Evolutionary conservation across 1,140 invertebrate genomes (phyloP), one percentile per base, ranked within the genome.

Genomic region (Magallana angulata): DNA sequence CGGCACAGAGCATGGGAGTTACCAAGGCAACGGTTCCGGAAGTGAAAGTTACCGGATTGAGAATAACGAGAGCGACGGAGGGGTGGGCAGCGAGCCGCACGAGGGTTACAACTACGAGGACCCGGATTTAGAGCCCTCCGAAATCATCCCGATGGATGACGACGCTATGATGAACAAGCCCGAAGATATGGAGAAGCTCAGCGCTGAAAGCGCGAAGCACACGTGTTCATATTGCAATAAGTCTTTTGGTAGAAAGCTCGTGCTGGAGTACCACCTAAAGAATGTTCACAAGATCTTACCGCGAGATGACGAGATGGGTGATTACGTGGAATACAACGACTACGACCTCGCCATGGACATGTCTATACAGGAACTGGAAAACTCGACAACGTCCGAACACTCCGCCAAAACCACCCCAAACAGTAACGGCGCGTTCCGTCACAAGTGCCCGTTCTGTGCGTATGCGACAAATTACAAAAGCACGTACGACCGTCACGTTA

Each of bases 381-480:
- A 87, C 81, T 64, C 80, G 18, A 84, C 48, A n/a, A 64, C 88
- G 60, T 24, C 71, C 56, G 76, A 18, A 11, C 16, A 58, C 57
- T 14, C 60, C 5, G n/a, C 48, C 1, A 83, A 83, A 76, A 62
- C 84, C 5, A 7, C 16, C 8, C 8, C 18, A 58, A 84, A 36
- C 82, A 83, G 7, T 60, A 86, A 56, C 48, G 60, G 36, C 59
- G 6, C 57, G 18, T 71, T 88, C 57, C 86, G 87, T 24, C 87
- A 90, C 76, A 89, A 90, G 57, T 90, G 90, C 85, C 88, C 86
- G 71, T 86, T 90, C 16, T 90, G 90, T 80, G 86, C 90, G 2
- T 90, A 89, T 85, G 88, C 76, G 11, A 89, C 90, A 12, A 88
- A 85, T 56, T 90, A 90, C 82, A 90, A 90, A 83, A 90, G 90